Evolutionary conservation across 2,113 vertebrate species (phyloP).

Genomic region (Hemicordylus capensis): DNA sequence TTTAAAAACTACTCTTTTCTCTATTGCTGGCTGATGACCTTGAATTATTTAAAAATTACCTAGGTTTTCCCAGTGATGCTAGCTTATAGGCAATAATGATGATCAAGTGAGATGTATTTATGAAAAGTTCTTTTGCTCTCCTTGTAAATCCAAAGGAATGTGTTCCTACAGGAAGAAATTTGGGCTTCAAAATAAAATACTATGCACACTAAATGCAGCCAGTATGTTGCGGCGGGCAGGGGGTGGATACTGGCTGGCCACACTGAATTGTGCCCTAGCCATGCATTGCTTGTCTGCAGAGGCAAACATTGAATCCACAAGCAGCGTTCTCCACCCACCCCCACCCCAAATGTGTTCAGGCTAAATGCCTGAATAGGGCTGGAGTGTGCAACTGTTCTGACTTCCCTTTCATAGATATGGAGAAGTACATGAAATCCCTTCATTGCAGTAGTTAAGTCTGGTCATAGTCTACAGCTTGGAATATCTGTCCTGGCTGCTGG

Average conservation of each 20-base stretch:
- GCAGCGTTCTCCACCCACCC: too few relatives aligned
- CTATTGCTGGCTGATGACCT: neutral
- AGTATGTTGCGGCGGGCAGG: too few relatives aligned
- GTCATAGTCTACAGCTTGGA: neutral
- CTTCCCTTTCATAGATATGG: neutral
- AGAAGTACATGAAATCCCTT: neutral
- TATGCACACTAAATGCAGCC: too few relatives aligned
- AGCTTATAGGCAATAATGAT: neutral
- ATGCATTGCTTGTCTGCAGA: too few relatives aligned
- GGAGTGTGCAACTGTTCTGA: too few relatives aligned
- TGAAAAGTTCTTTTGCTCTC: neutral
- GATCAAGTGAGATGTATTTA: neutral
- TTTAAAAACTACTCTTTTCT: neutral
- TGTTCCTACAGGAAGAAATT: neutral
- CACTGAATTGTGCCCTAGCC: too few relatives aligned
- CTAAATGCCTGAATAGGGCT: too few relatives aligned
- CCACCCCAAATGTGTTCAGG: too few relatives aligned
- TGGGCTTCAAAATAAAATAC: neutral
- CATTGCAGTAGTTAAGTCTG: neutral
- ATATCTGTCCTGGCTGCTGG: neutral
- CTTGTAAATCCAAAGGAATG: neutral
- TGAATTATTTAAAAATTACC: too few relatives aligned
- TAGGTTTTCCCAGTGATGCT: too few relatives aligned
- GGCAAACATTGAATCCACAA: too few relatives aligned
- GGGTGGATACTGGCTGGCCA: too few relatives aligned